Base-by-base conservation (phyloP, 2,797 vertebrate species). In the Parauchenoglanis punctatus region DNA sequence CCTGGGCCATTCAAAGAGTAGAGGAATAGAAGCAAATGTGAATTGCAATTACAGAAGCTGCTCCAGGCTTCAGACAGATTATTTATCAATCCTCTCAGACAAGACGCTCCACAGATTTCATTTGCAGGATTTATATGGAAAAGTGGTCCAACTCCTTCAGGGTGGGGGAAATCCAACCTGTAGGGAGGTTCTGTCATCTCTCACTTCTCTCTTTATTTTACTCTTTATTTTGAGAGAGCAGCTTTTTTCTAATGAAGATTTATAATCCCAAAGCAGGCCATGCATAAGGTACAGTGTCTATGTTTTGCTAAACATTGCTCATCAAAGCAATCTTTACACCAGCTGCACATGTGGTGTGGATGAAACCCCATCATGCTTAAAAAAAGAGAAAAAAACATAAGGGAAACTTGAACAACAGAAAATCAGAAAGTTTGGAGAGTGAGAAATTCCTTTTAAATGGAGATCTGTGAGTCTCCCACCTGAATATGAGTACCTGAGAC, bases 121-220 rank as follows among this genome's bases (percentile, higher is more conserved):
- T 86, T 89, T 85, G 72, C 28, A 70, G 78, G 61, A 72, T 88
- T 90, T 89, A 89, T 89, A 88, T 88, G 85, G 82, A 89, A 90
- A 89, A 78, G 76, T 25, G 10, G 72, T 72, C 40, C 70, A 40
- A 17, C 23, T 52, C 40, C 54, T 61, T 81, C 28, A 44, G 68
- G 46, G 77, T 63, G 17, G 87, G 28, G 77, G 31, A 73, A 61
- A 73, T 61, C 44, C 65, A 75, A 31, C 65, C 31, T 31, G 46
- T 18, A 44, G 18, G 23, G 52, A 70, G 59, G 67, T 63, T 52
- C 44, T 85, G 58, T 67, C 59, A 2, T 84, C 44, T 17, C 31
- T 56, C 3, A 1, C 2, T n/a, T 18, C 49, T 31, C 15, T 56
- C 6, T 77, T 75, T 73, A 46, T 58, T 35, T 56, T 20, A 23